Evolutionary conservation across 2,113 vertebrate genomes (phyloP), one percentile per base, ranked within the genome.

Genomic region (Pseudopipra pipra): DNA sequence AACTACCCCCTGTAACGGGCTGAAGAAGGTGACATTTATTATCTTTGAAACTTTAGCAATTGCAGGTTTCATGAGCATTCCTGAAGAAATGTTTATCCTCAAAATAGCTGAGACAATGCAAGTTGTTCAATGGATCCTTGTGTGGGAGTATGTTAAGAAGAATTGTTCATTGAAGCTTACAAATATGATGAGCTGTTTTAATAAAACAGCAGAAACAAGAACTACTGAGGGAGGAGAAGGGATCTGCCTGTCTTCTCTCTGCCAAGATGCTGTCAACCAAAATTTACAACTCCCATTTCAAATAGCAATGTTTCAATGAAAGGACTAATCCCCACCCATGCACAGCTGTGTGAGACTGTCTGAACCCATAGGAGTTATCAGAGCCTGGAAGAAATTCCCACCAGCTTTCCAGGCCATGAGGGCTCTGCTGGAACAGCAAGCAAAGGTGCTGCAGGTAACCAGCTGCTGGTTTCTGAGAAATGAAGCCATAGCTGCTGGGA

Each of bases 141-240:
- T 44, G 91, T 93, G 80, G 95, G 93, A 87, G 93, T 90, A 30
- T 41, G 37, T 78, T 89, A 63, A 74, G 62, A 79, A 46, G 66
- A 90, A 94, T n/a, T 92, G 86, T 65, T 70, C 94, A 92, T 14
- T 95, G 93, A 95, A 89, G 91, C 84, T 96, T 97, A 92, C 84
- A 93, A 97, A 95, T 95, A 81, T 44, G 86, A 89, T 72, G 89
- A 97, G 73, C 33, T 95, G 80, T 92, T 96, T 95, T 87, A 95
- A 80, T 89, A 95, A 89, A 89, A 84, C 52, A 93, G 73, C 11
- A 81, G 80, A 81, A 61, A 65, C 11, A 93, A 66, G 79, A 94
- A 41, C 39, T 72, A 54, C 74, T 65, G 68, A 93, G 56, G 52
- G 75, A 92, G 75, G 65, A 81, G 67, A 92, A 90, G 33, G 21